Percentiles rank a stretch among this genome's conserved stretches.
Conservation (phyloP, 2,797 vertebrate species). For the Otolemur crassicaudatus region DNA sequence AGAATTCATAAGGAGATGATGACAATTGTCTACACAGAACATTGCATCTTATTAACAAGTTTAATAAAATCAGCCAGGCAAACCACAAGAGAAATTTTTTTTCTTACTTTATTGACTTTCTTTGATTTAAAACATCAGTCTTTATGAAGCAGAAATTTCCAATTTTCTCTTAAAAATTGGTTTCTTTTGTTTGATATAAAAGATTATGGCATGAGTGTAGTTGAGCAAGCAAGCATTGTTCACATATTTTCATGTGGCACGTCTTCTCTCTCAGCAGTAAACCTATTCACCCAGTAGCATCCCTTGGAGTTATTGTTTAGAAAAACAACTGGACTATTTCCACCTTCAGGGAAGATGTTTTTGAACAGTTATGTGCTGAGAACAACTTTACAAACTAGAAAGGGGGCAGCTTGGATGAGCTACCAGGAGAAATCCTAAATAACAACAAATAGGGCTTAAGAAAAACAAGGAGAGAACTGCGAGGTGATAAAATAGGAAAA, state of each 20-base stretch:
- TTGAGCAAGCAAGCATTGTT: neutral
- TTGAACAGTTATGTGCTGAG: neutral
- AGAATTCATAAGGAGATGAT: conserved; percentile 2
- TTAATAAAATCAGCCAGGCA: conserved; percentile 18
- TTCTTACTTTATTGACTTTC: conserved; percentile 38
- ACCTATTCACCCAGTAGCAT: neutral
- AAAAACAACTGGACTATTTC: neutral
- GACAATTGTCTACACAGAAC: neutral
- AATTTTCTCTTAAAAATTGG: conserved; percentile 16
- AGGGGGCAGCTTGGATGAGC: neutral
- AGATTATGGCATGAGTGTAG: neutral
- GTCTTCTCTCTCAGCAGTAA: neutral
- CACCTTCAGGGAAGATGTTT: neutral
- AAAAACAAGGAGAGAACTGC: neutral
- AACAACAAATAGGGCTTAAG: neutral
- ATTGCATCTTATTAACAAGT: conserved; percentile 43
- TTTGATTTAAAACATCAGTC: conserved; percentile 49
- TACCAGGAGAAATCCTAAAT: neutral
- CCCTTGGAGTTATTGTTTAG: neutral
- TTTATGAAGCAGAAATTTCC: conserved; percentile 25
- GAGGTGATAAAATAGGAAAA: neutral
- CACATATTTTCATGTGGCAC: neutral
- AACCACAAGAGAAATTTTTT: neutral
- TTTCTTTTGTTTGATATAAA: conserved; percentile 8
- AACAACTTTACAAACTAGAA: neutral